phyloP scores from a whole-genome alignment of 2,797 vertebrate genomes.

The Yasuhikotakia modesta region DNA sequence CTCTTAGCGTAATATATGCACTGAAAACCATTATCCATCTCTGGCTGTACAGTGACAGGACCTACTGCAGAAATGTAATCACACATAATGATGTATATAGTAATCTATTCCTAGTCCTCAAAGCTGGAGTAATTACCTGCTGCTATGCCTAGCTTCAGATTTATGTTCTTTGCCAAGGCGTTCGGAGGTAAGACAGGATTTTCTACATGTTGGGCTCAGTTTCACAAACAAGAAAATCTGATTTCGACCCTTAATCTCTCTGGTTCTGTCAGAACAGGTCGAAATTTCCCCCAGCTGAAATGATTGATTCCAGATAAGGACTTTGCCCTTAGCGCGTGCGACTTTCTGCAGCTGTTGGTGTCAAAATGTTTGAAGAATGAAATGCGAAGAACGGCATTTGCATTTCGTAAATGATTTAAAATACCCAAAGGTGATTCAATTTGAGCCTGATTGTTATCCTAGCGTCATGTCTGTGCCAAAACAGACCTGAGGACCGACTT shows the following conservation, averaged over 20 bases:
- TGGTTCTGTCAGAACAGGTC: slow-evolving; percentile 22
- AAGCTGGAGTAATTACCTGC: slow-evolving; percentile 62
- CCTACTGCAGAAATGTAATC: slow-evolving; percentile 52
- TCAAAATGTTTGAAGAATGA: slow-evolving; percentile 35
- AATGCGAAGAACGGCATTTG: slow-evolving; percentile 7
- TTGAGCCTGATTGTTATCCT: slow-evolving; percentile 35
- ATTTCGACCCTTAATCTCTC: slow-evolving; percentile 47
- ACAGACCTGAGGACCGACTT: slow-evolving; percentile 22
- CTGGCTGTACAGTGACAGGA: slow-evolving; percentile 55
- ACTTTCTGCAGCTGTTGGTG: slow-evolving; percentile 22
- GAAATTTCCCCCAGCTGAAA: slow-evolving; percentile 14
- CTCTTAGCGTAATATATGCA: slow-evolving; percentile 61
- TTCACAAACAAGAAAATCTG: slow-evolving; percentile 43
- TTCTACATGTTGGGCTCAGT: slow-evolving; percentile 37
- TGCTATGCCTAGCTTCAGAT: slow-evolving; percentile 51
- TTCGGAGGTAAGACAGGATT: slow-evolving; percentile 41
- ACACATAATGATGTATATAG: slow-evolving; percentile 65
- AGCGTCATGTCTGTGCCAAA: background rate
- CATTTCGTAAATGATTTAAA: slow-evolving; percentile 40
- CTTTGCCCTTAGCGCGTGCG: background rate
- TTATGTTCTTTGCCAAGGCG: slow-evolving; percentile 45
- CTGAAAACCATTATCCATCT: slow-evolving; percentile 60
- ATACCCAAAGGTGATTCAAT: slow-evolving; percentile 40
- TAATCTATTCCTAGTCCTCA: slow-evolving; percentile 58
- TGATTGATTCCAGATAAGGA: slow-evolving; percentile 48